Conservation (phyloP, 2,113 vertebrate genomes). For the Tetrao urogallus region DNA sequence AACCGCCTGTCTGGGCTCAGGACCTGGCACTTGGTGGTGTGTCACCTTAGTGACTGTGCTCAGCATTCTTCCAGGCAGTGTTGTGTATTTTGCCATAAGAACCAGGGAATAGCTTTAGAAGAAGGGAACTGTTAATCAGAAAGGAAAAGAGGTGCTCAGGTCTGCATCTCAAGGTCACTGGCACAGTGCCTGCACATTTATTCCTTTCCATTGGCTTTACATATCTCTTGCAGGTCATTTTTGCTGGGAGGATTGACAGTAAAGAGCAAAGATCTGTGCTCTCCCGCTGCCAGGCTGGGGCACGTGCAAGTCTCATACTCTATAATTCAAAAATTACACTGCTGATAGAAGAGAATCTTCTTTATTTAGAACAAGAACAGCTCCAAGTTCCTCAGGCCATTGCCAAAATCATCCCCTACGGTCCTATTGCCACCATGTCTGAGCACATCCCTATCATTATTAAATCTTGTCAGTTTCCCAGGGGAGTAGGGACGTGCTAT, state of each 20-base stretch:
- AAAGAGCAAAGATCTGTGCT: background rate
- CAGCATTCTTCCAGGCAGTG: background rate
- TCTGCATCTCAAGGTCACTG: background rate
- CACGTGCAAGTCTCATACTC: background rate
- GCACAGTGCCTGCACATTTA: background rate
- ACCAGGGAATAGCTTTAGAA: conserved; percentile 14
- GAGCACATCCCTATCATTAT: conserved; percentile 22
- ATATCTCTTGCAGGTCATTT: background rate
- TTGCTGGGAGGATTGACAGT: background rate
- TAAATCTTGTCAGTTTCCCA: background rate
- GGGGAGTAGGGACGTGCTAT: background rate
- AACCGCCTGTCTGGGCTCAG: background rate
- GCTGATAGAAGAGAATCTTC: conserved; percentile 39
- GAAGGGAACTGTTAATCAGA: background rate
- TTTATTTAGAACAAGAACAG: conserved; percentile 44
- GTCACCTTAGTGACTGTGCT: conserved; percentile 5
- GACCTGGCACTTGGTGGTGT: background rate
- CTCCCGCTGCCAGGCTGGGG: background rate
- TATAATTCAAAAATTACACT: conserved; percentile 17
- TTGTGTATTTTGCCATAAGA: background rate
- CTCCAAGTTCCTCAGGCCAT: background rate
- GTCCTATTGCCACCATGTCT: background rate
- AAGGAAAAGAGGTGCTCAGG: background rate
- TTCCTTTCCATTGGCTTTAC: background rate
- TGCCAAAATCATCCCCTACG: background rate